Base-by-base conservation (phyloP, 2,797 vertebrate genomes). In the Brachymystax lenok region DNA sequence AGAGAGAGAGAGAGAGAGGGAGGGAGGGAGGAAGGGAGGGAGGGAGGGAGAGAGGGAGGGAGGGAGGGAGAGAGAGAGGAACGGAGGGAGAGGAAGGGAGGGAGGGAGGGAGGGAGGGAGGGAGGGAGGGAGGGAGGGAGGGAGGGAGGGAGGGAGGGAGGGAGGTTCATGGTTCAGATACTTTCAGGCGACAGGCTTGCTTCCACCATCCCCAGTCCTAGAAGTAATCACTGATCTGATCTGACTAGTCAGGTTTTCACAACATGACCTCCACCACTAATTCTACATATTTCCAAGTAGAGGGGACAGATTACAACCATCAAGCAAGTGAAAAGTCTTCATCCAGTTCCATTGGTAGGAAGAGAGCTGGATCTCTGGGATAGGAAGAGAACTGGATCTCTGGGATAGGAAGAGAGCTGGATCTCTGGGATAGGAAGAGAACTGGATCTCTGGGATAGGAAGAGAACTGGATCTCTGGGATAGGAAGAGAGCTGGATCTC, bases 201-300 rank as follows among this genome's bases (percentile, higher is more conserved):
- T 63, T 63, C 59, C 59, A 63, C 59, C n/a, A 21, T 21, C 54
- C n/a, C n/a, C n/a, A 59, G 13, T 30, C 33, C 54, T n/a, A 40
- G 71, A 61, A 16, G n/a, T 77, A 28, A 72, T 40, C 76, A 76
- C 80, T 79, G 59, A 77, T 84, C 77, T 1, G 51, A 78, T 83
- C 77, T 1, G 51, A 78, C 73, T 52, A 64, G 19, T 70, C 21
- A 4, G 30, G n/a, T 30, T 76, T 5, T 27, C 19, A 46, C 40
- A 46, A 46, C 40, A 46, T 46, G 40, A 12, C 40, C 40, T 12
- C 40, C 10, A 12, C 2, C 40, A 35, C 19, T 16, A 85, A 24
- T 35, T 67, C 81, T 46, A 75, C 71, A 83, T 33, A 67, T 16
- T 17, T 63, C 59, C 79, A 69, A 68, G 35, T 77, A 12, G 74